Base-by-base conservation (phyloP, 2,797 vertebrate species). In the Amblyraja radiata region DNA sequence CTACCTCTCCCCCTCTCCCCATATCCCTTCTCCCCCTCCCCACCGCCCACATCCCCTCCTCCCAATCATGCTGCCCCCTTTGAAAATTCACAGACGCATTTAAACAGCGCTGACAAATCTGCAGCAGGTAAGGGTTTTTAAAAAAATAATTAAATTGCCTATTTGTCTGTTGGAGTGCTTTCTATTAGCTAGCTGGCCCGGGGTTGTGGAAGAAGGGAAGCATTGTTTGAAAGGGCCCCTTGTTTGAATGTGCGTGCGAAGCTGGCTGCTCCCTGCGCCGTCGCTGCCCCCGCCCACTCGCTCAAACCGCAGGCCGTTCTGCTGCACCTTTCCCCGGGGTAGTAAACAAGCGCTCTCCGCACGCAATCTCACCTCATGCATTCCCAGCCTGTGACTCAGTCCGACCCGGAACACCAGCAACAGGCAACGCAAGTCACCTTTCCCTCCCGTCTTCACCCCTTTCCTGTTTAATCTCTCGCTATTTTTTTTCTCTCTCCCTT, bases 331-430 rank as follows among this genome's bases (percentile, higher is more conserved):
- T 96, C 94, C 96, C 95, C 96, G 96, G 97, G 96, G 95, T 97
- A 97, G 97, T 96, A 97, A 97, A 97, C 96, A 95, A 97, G 96
- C 96, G 95, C 97, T 96, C 96, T 96, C 97, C 95, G 94, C 95
- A 95, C 95, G 96, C 97, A 97, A 97, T 97, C 96, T 96, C 96
- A 76, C 90, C 90, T 92, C 90, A 92, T 92, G 90, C 90, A 92
- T 92, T 92, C 90, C 71, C 90, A 92, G 90, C 90, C 90, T 92
- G 36, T 92, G 90, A 92, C 90, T 92, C 90, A 92, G 39, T 76
- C 71, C 39, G 36, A 92, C 90, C 90, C 71, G 90, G 90, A 92
- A 92, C 90, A 74, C 90, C 4, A 54, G 90, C 90, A 76, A 76
- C 36, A 76, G 68, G 39, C 46, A 2, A 46, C 46, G 46, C 68